Conservation (phyloP, 2,797 vertebrate species). For the Geotria australis region DNA sequence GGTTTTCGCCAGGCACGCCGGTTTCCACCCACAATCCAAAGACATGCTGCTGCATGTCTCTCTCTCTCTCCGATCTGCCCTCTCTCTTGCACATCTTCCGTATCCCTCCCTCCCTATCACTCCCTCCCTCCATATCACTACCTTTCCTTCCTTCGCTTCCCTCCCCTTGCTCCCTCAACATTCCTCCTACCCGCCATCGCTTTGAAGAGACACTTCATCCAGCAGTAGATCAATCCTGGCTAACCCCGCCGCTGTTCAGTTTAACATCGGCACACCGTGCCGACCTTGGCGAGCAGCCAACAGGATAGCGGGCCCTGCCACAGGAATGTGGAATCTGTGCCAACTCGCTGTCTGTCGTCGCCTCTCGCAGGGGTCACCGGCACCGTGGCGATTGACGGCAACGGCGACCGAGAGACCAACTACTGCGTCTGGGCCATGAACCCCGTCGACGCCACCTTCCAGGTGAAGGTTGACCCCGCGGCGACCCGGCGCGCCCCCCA, state of each 20-base stretch:
- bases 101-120: neutral
- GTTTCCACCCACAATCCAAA: too few relatives aligned
- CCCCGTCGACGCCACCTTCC: conserved; percentile 22
- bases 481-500: too few relatives aligned
- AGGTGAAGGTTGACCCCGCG: conserved; percentile 16
- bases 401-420: conserved; percentile 51
- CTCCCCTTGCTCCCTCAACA: neutral
- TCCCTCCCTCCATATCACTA: neutral
- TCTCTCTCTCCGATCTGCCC: neutral
- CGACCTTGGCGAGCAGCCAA: too few relatives aligned
- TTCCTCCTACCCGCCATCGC: neutral
- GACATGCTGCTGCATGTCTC: too few relatives aligned
- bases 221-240: too few relatives aligned
- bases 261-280: neutral
- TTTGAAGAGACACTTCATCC: too few relatives aligned
- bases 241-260: too few relatives aligned
- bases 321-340: neutral
- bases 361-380: conserved; percentile 36
- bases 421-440: conserved; percentile 62
- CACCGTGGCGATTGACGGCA: conserved; percentile 41
- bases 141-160: neutral
- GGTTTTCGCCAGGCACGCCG: too few relatives aligned
- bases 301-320: neutral
- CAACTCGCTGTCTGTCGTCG: neutral
- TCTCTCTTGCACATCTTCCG: neutral